These are phyloP conservation scores for Chitala chitala DNA, from an alignment of 2,113 vertebrate genomes.

Conservation along the genomic window DNA sequence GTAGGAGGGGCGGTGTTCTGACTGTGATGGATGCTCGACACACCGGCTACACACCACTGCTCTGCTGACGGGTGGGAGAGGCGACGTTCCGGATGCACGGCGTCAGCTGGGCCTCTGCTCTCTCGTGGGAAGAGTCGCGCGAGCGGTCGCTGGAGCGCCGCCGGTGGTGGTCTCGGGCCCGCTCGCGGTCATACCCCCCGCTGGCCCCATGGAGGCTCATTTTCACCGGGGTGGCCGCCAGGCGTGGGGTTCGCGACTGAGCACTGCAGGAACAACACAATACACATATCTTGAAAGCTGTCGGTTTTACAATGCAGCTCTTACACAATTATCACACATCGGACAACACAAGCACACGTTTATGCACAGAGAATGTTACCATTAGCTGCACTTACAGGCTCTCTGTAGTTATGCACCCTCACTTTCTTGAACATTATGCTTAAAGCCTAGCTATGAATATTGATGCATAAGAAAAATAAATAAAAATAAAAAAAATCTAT, in stretches of 20 bases:
- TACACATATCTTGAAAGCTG: neutral
- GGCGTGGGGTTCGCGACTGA: slow-evolving; percentile 66
- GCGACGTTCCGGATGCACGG: slow-evolving; percentile 96
- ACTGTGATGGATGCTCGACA: too few relatives aligned
- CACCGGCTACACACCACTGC: slow-evolving; percentile 65
- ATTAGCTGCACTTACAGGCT: too few relatives aligned
- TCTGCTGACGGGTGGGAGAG: slow-evolving; percentile 87
- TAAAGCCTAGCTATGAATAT: slow-evolving; percentile 11
- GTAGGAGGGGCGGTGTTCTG: too few relatives aligned
- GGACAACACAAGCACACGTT: neutral
- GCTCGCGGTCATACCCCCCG: slow-evolving; percentile 76
- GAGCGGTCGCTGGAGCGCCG: slow-evolving; percentile 89
- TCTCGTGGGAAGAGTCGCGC: slow-evolving; percentile 91
- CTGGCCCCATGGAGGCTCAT: slow-evolving; percentile 82
- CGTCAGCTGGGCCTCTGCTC: slow-evolving; percentile 85
- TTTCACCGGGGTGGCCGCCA: slow-evolving; percentile 63
- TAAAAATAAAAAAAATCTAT: neutral
- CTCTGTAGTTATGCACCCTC: too few relatives aligned
- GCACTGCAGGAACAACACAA: slow-evolving; percentile 54
- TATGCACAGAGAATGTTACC: neutral
- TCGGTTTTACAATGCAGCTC: neutral
- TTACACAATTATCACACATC: neutral
- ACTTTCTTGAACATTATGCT: too few relatives aligned
- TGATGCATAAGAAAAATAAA: slow-evolving; percentile 17
- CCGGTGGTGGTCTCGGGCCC: slow-evolving; percentile 70